Conservation (phyloP, 2,888 invertebrate genomes). For the Cerastis leucographa region DNA sequence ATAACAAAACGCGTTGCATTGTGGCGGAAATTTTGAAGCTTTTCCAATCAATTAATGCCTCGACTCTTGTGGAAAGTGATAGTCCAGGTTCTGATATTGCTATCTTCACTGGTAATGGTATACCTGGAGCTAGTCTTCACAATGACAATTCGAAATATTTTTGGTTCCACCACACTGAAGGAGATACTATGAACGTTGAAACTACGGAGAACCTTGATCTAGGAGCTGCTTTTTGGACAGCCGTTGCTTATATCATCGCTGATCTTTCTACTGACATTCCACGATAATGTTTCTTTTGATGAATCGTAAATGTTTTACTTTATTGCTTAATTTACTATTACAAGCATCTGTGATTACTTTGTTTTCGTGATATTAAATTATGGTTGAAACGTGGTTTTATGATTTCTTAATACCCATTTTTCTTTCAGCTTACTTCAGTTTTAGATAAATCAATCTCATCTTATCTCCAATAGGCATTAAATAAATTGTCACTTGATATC, state of each 20-base stretch:
- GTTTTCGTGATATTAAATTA: slow-evolving; percentile 12
- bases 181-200: slow-evolving; percentile 95
- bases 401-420: neutral
- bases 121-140: slow-evolving; percentile 93
- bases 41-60: slow-evolving; percentile 92
- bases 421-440: neutral
- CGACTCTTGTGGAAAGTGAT: slow-evolving; percentile 88
- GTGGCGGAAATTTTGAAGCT: slow-evolving; percentile 92
- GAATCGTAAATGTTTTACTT: neutral
- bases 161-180: slow-evolving; percentile 94
- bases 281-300: slow-evolving; percentile 67
- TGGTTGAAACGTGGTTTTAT: neutral
- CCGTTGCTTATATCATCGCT: slow-evolving; percentile 94
- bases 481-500: slow-evolving; percentile 11
- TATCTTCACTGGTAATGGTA: slow-evolving; percentile 91
- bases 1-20: slow-evolving; percentile 91
- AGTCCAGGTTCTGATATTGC: slow-evolving; percentile 93
- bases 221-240: slow-evolving; percentile 94
- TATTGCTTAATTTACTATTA: neutral
- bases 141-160: slow-evolving; percentile 93
- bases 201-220: slow-evolving; percentile 93
- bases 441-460: slow-evolving; percentile 8
- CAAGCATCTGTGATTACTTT: neutral
- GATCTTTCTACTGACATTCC: slow-evolving; percentile 93
- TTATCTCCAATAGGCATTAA: slow-evolving; percentile 24